Conservation (phyloP, 2,113 vertebrate genomes). For the Kryptolebias marmoratus region DNA sequence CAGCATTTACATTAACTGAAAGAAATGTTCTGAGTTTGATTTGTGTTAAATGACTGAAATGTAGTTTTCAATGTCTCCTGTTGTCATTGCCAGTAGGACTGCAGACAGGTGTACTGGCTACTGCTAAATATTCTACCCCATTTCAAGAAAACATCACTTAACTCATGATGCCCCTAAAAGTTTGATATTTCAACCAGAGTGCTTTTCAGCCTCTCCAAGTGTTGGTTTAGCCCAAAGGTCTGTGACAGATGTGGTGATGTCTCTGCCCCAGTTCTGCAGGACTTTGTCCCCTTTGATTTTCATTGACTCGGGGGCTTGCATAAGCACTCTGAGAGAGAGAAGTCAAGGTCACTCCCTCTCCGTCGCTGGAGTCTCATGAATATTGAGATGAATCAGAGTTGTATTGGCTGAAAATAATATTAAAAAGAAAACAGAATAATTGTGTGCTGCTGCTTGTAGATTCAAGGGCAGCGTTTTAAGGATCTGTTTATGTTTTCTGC, state of each 20-base stretch:
- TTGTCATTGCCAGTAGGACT: too few relatives aligned
- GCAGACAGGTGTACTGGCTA: too few relatives aligned
- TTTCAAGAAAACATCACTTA: constrained; percentile 10
- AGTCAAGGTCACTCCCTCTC: constrained; percentile 80
- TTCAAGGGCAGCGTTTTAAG: constrained; percentile 56
- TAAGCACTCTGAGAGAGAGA: constrained; percentile 67
- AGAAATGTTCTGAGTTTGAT: too few relatives aligned
- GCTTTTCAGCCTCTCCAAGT: constrained; percentile 46
- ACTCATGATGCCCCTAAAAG: constrained; percentile 44
- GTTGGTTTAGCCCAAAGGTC: constrained; percentile 63
- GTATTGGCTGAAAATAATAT: constrained; percentile 74
- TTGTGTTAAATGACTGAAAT: too few relatives aligned
- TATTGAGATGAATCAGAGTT: constrained; percentile 79
- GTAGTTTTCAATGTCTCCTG: too few relatives aligned
- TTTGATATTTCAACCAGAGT: constrained; percentile 61
- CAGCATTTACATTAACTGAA: too few relatives aligned
- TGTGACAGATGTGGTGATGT: constrained; percentile 74
- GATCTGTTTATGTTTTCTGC: constrained; percentile 37
- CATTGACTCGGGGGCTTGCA: constrained; percentile 65
- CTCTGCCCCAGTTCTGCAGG: constrained; percentile 74
- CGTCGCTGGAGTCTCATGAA: constrained; percentile 73
- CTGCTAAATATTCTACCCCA: neutral
- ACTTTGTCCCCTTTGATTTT: constrained; percentile 79
- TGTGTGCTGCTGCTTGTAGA: constrained; percentile 43
- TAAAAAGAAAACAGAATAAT: constrained; percentile 63